These are phyloP conservation scores for Drosophila guanche DNA, from an alignment of 1,140 invertebrate species.

Conservation along the genomic window DNA sequence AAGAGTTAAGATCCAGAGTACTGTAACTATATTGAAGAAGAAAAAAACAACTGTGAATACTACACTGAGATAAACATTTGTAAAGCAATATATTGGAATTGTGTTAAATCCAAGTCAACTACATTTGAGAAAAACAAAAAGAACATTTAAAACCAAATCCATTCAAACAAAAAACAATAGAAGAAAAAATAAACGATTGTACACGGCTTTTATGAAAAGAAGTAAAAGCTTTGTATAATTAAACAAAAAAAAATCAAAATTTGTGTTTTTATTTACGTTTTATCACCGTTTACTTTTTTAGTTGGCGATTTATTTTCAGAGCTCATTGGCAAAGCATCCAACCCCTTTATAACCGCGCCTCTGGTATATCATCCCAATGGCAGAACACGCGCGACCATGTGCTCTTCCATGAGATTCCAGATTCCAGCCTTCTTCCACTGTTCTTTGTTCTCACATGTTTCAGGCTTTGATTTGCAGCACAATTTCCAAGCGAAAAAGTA, in stretches of 20 bases:
- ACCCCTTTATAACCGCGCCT: not conserved
- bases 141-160: constrained; percentile 46
- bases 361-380: constrained; percentile 18
- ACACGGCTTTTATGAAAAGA: constrained; percentile 72
- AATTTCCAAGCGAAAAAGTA: constrained; percentile 25
- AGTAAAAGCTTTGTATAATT: constrained; percentile 80
- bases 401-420: constrained; percentile 30
- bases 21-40: constrained; percentile 42
- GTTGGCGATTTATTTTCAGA: constrained; percentile 32
- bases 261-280: constrained; percentile 69
- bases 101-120: constrained; percentile 64
- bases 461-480: constrained; percentile 36
- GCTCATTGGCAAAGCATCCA: constrained; percentile 18
- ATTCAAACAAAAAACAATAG: constrained; percentile 62
- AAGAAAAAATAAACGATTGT: constrained; percentile 72
- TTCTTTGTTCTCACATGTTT: constrained; percentile 34
- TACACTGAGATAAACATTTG: constrained; percentile 42
- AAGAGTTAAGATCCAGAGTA: constrained; percentile 42
- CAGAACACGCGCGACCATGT: constrained; percentile 15
- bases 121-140: constrained; percentile 58
- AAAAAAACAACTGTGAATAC: constrained; percentile 32
- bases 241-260: constrained; percentile 56
- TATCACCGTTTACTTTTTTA: constrained; percentile 25
- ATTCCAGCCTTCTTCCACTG: constrained; percentile 10
- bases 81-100: constrained; percentile 75